Evolutionary conservation across 2,797 vertebrate species (phyloP).

Genomic region (Tympanoctomys barrerae): DNA sequence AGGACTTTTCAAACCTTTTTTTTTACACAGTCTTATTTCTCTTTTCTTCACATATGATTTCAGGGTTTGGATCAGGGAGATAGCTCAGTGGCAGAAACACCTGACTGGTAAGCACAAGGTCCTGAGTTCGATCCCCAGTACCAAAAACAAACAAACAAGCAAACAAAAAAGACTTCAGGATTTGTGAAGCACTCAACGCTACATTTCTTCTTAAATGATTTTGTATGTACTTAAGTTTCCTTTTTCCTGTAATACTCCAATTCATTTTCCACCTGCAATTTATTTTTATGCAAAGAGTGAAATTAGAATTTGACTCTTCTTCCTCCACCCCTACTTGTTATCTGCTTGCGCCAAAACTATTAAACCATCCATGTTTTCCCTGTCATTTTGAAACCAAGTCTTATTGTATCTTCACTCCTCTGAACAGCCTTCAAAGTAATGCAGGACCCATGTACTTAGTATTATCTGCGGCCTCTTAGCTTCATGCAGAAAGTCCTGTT

Average conservation of each 20-base stretch:
- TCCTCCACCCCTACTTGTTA: not conserved
- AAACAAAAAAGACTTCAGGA: not conserved
- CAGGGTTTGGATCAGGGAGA: not conserved
- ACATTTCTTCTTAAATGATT: slow-evolving; percentile 30
- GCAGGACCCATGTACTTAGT: not conserved
- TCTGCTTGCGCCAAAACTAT: not conserved
- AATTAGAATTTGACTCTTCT: slow-evolving; percentile 29
- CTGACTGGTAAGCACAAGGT: too few species aligned
- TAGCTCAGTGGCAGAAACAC: too few species aligned
- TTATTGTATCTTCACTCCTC: not conserved
- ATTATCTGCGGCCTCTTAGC: not conserved
- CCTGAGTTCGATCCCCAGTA: too few species aligned
- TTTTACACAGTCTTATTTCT: not conserved
- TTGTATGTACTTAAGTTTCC: not conserved
- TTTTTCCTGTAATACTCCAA: not conserved
- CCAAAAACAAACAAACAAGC: too few species aligned
- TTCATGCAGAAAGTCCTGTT: not conserved
- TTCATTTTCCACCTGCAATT: slow-evolving; percentile 56
- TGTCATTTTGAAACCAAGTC: not conserved
- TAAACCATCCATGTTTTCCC: not conserved
- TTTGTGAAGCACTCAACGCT: slow-evolving; percentile 5
- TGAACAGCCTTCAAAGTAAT: not conserved
- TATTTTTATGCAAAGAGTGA: slow-evolving; percentile 59
- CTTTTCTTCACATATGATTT: slow-evolving; percentile 1
- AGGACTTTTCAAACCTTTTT: slow-evolving; percentile 2